phyloP scores from a whole-genome alignment of 1,140 invertebrate genomes.

The Atta colombica region DNA sequence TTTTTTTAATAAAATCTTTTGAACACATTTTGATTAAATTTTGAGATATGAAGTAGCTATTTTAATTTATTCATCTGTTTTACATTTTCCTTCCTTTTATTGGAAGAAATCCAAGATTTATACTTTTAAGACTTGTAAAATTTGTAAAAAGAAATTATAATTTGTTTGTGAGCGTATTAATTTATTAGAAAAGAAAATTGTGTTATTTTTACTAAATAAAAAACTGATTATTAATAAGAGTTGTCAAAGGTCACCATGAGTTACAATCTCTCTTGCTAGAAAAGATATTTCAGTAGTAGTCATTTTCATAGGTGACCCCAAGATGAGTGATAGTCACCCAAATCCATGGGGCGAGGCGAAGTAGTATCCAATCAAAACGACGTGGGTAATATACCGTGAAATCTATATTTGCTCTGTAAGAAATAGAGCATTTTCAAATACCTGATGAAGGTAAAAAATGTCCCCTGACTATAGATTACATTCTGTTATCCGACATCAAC shows the following conservation, averaged over 20 bases:
- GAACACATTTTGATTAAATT: not conserved
- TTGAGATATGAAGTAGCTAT: not conserved
- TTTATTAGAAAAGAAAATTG: not conserved
- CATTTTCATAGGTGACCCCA: constrained; percentile 25
- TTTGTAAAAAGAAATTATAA: not conserved
- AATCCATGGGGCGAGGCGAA: constrained; percentile 27
- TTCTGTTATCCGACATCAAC: constrained; percentile 16
- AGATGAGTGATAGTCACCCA: constrained; percentile 36
- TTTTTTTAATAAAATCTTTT: constrained; percentile 44
- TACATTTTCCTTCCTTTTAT: not conserved
- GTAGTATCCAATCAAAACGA: constrained; percentile 36
- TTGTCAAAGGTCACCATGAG: not conserved
- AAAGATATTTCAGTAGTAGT: constrained; percentile 29
- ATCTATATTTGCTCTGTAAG: constrained; percentile 58
- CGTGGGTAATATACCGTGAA: constrained; percentile 53
- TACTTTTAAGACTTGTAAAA: not conserved
- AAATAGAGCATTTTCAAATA: constrained; percentile 23
- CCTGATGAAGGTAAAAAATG: constrained; percentile 19
- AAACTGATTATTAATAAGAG: constrained; percentile 16
- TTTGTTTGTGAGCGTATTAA: not conserved
- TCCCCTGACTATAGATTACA: not conserved
- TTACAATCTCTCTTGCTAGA: constrained; percentile 30
- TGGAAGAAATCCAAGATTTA: constrained; percentile 20
- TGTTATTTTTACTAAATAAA: not conserved
- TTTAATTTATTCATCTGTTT: constrained; percentile 8